phyloP scores from a whole-genome alignment of 2,113 vertebrate genomes.

The Zootoca vivipara region DNA sequence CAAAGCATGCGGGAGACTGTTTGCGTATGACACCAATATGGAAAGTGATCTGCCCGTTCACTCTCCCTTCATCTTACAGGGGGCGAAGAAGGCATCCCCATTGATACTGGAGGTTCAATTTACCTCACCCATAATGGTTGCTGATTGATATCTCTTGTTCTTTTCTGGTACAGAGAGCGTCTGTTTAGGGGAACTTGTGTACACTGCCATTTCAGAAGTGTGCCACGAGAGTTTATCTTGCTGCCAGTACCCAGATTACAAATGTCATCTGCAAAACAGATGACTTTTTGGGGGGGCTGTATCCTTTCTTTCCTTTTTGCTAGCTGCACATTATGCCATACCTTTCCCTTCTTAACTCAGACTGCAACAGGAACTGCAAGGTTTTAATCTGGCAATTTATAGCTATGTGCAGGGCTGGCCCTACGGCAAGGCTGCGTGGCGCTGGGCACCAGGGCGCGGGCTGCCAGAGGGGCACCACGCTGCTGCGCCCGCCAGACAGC shows the following conservation, averaged over 20 bases:
- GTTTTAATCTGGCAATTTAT: neutral
- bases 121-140: neutral
- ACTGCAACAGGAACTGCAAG: neutral
- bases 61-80: too few relatives aligned
- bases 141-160: neutral
- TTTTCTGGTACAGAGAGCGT: neutral
- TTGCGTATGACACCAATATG: slow-evolving; percentile 29
- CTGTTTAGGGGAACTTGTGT: neutral
- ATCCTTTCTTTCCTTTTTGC: neutral
- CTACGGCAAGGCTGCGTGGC: too few relatives aligned
- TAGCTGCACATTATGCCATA: neutral
- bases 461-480: too few relatives aligned
- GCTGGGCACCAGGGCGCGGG: too few relatives aligned
- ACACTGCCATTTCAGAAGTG: neutral
- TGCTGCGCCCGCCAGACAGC: too few relatives aligned
- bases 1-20: neutral
- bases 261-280: neutral
- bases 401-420: neutral
- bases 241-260: neutral
- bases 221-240: neutral
- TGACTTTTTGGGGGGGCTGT: too few relatives aligned
- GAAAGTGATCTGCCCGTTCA: neutral
- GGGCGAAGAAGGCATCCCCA: neutral
- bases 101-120: neutral
- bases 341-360: neutral